Evolutionary conservation across 2,113 vertebrate species (phyloP), one percentile per base, ranked within the genome.

Genomic region (Gnathonemus echidnorhynchus): DNA sequence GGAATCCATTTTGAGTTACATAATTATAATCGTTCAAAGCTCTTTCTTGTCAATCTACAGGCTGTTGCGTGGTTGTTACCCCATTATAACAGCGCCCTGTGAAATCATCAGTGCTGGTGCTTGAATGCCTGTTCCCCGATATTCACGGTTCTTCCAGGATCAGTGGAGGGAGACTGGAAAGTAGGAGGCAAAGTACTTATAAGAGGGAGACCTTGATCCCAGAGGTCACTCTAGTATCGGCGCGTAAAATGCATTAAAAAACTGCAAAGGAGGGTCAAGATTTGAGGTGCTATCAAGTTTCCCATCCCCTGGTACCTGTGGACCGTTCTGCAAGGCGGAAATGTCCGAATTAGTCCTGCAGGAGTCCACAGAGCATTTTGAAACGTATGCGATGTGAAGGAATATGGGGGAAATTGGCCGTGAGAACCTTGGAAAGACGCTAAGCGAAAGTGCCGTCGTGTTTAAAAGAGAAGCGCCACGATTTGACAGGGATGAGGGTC

Each of bases 321-420:
- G 49, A 89, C 15, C 66, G 11, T 87, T 88, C 17, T 45, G 56
- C 56, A 66, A 52, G 86, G 87, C 0, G 87, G 35, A 56, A 45
- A 83, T 39, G 31, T 89, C 49, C 19, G 1, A 52, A 86, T 35
- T 74, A 91, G 89, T 92, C 91, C 89, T 88, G 85, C 90, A 92
- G 91, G 91, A 66, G 88, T 89, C 70, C 53, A 21, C 19, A 90
- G n/a, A 58, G n/a, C 88, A 88, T 90, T 87, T 39, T 88, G 83
- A 85, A 87, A 89, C 87, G 21, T 77, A 53, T 90, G 39, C 89
- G 77, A 88, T 87, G 42, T 88, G 42, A 11, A 31, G 45, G 27
- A 52, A 17, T 87, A 50, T 52, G 49, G 53, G 15, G 11, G 39
- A 88, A 88, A 58, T 87, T 49, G 85, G 24, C 46, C 13, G 45